A percentile compares a stretch with the other conserved stretches of the same genome.
Conservation (phyloP, 2,888 invertebrate species). For the Chloroclystis v-ata region DNA sequence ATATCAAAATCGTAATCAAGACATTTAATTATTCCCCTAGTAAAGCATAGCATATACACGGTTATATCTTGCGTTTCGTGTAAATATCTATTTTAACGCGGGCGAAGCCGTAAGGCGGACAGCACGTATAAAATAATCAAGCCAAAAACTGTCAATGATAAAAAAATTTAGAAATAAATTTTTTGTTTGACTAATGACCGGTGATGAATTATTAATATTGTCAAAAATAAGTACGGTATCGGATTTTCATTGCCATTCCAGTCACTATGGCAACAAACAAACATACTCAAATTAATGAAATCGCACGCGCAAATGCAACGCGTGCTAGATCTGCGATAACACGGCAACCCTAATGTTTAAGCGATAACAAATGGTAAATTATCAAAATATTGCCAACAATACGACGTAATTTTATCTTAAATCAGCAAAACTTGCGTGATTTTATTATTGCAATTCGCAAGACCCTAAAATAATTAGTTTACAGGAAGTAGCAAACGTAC, state of each 20-base stretch:
- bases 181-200: too few species aligned
- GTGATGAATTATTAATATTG: too few species aligned
- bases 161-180: too few species aligned
- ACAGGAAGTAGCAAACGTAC: not conserved
- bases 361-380: slow-evolving; percentile 10
- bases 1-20: too few species aligned
- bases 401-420: slow-evolving; percentile 18
- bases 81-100: too few species aligned
- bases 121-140: too few species aligned
- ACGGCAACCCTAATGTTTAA: slow-evolving; percentile 11
- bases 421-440: slow-evolving; percentile 16
- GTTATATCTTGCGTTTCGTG: too few species aligned
- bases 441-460: slow-evolving; percentile 1
- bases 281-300: slow-evolving; percentile 12
- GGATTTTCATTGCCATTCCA: slow-evolving; percentile 14
- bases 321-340: slow-evolving; percentile 25
- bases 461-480: slow-evolving; percentile 1
- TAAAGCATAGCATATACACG: too few species aligned
- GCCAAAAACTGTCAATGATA: too few species aligned
- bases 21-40: too few species aligned
- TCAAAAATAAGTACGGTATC: too few species aligned
- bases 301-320: slow-evolving; percentile 13
- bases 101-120: too few species aligned
- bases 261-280: slow-evolving; percentile 19
- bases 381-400: slow-evolving; percentile 18